Base-by-base conservation (phyloP, 1,140 invertebrate species). In the Pentalonia nigronervosa region DNA sequence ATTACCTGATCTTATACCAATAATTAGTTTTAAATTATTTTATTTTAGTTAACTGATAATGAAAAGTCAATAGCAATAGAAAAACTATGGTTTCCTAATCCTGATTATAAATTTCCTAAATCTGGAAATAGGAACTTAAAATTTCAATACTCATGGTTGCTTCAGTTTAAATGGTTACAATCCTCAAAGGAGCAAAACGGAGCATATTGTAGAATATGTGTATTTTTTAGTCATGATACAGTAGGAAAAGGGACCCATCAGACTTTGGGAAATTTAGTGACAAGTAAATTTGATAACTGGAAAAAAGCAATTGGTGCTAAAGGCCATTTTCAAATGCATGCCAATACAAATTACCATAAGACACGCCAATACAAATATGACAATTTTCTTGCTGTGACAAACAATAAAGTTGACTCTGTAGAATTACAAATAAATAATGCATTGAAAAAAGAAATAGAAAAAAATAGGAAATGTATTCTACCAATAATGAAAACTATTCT, bases 401-500 rank as follows among this genome's bases (percentile, higher is more conserved):
- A 50, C 1, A 88, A 88, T 48, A 20, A 88, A 88, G 17, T 50
- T 1, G 45, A 88, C 25, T 88, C 86, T 30, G 25, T 88, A 9
- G 86, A 88, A 48, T 56, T 88, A 48, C 86, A 88, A 50, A 50
- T 50, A 50, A 88, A 50, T 34, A 50, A 48, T 17, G 17, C 45
- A 48, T 48, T 48, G 20, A 88, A 50, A 88, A 48, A 88, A 34
- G 23, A 56, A 56, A 56, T 56, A 56, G 6, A 56, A 56, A 53
- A 67, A 20, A 91, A 36, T 47, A 91, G 41, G 21, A 91, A 76
- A 81, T 47, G 45, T 7, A 93, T 93, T 81, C n/a, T 92, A 48
- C 81, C 87, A 87, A 94, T 93, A 47, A 93, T 94, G 88, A 36
- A 94, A 94, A 94, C 93, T 91, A 53, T 94, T 94, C 86, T 94